Base-by-base conservation (phyloP, 30 jellyfish, hydroid and myxozoan species). In the Hydra vulgaris region DNA sequence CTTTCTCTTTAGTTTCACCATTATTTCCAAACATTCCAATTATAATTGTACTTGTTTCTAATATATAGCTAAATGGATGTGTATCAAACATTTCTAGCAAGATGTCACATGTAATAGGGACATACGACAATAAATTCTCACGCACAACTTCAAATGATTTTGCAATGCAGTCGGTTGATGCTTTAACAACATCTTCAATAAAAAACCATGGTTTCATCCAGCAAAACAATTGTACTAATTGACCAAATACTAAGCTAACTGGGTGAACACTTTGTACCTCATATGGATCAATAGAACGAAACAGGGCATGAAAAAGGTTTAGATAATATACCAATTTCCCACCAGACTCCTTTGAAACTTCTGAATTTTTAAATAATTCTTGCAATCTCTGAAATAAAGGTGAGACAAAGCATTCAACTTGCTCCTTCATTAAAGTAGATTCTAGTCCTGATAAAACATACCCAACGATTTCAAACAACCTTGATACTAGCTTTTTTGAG, bases 391-490 rank as follows among this genome's bases (percentile, higher is more conserved):
- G 80, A 18, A 75, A 15, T 53, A 90, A 68, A 20, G 88, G 93
- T 17, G 93, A 66, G 16, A 86, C 26, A 23, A 89, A 54, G 23
- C 72, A 27, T 19, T 71, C 77, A 22, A 84, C 83, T 1, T 79
- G 84, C 25, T 86, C 96, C n/a, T 78, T 70, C 40, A 84, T 84
- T 20, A 54, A 19, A 0, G 72, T 79, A n/a, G 21, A 54, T 12
- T 83, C 81, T 17, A 90, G 84, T 8, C 76, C 78, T 40, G 96
- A 78, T 75, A 90, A 26, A 16, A 86, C 88, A 68, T 76, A 90
- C 18, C 97, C 97, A 53, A 79, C 83, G 66, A 86, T 76, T 75
- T 90, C 96, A 67, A 90, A 55, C 27, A 88, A 83, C 25, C 97
- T 75, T 17, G 83, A 25, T 15, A 66, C 85, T 80, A 76, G 89